Percentiles rank a stretch among this genome's conserved stretches.
Conservation (phyloP, 2,113 vertebrate species). For the Cariama cristata region DNA sequence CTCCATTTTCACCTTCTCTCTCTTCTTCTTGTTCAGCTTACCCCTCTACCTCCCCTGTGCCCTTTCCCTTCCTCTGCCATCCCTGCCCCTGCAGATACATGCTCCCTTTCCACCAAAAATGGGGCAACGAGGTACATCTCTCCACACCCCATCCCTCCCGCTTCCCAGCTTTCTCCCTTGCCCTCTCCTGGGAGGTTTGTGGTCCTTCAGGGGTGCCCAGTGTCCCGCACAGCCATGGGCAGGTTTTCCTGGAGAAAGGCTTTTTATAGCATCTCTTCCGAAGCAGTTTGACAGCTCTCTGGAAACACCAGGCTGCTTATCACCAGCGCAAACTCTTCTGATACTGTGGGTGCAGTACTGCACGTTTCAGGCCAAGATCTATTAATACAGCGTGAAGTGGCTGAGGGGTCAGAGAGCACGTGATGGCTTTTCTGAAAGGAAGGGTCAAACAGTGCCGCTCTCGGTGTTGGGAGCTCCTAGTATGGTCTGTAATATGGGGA, state of each 20-base stretch:
- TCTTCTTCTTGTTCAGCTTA: background rate
- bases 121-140: accelerated
- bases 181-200: background rate
- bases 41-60: background rate
- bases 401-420: background rate
- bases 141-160: background rate
- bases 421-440: background rate
- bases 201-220: background rate
- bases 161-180: background rate
- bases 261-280: background rate
- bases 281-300: background rate
- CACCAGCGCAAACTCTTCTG: background rate
- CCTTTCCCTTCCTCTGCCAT: background rate
- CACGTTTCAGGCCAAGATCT: background rate
- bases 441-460: accelerated
- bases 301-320: background rate
- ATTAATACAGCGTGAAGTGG: background rate
- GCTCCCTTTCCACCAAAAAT: background rate
- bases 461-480: background rate
- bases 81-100: background rate
- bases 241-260: background rate
- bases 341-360: background rate
- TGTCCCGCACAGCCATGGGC: background rate
- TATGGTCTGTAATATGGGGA: background rate
- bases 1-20: background rate